Evolutionary conservation across 2,113 vertebrate species (phyloP), one percentile per base, ranked within the genome.

Genomic region (western clawed frog (Xenopus tropicalis)): DNA sequence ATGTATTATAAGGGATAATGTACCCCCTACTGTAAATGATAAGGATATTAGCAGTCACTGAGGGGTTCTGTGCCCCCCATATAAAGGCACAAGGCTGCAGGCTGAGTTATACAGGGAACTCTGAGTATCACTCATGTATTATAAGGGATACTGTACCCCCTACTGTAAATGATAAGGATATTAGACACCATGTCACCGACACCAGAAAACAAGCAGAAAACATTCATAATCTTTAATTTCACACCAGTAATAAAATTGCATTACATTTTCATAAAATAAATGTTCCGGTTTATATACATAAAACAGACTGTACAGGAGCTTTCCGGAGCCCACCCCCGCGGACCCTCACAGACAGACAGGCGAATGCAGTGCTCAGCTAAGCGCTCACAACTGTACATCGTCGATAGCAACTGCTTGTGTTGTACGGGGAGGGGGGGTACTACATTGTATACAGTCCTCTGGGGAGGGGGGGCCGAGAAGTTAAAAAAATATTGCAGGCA

Each of bases 211-310:
- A 46, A 46, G 10, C 11, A 89, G 85, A 84, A 91, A 92, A 90
- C 91, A 92, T 91, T 91, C 88, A 90, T 92, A 90, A 84, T 90
- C 96, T 93, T 93, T 98, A 98, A 98, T 98, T 96, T 96, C 94
- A 98, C 96, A 98, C 95, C 94, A 95, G 97, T 99, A 98, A 98
- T 99, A 99, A 99, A 99, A 99, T 96, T 92, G 96, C 96, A 97
- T 97, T 97, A 98, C 97, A 97, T 93, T 97, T 92, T 98, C 95
- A 98, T 99, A 99, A 99, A 99, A 99, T 99, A 99, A 99, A 98
- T 98, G 97, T 98, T 98, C 96, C 95, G 94, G 95, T 98, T 98
- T 98, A 98, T 99, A 97, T 98, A 99, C 96, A 99, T 93, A 96
- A 97, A 97, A 96, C 94, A 92, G 93, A 96, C 96, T 98, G 96